Base-by-base conservation (phyloP, 2,113 vertebrate genomes). In the Macquaria ambigua region DNA sequence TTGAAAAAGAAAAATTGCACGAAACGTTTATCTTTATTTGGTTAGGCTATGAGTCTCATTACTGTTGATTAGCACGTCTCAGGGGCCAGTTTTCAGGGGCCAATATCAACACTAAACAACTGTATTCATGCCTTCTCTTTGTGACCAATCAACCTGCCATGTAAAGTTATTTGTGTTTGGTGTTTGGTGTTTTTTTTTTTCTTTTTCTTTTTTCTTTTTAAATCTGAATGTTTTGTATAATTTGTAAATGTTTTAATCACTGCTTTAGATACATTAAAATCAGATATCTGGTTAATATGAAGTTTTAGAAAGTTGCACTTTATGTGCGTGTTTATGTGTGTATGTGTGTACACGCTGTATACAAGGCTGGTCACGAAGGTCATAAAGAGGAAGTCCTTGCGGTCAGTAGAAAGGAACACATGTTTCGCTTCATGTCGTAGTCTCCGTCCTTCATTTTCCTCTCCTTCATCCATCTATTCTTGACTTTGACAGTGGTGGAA, bases 331-430 rank as follows among this genome's bases (percentile, higher is more conserved):
- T 75, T 74, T 77, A 28, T 50, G 69, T 61, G 77, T 80, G 56
- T 63, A 23, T 63, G 25, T 68, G 73, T 80, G 53, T 73, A 64
- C 20, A 20, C 81, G 46, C 71, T 63, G 78, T 41, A 53, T 41
- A 81, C 55, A 63, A 79, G 56, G 25, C 77, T 76, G 81, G 79
- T 93, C 85, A 88, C 59, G 68, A 87, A 90, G 87, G 89, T 91
- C 90, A 89, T 82, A 79, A 86, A 91, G 88, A 91, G 92, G 90
- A 93, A 92, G 79, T 87, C 79, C 79, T 69, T 90, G 89, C 28
- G 87, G 90, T 88, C 84, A 87, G 86, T 62, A 73, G 61, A 86
- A 85, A 76, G 73, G 78, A 89, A 82, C 89, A 88, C 77, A 82
- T 88, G 77, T 89, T 90, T 86, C 85, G 81, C 77, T 87, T 86